phyloP scores from a whole-genome alignment of 2,797 vertebrate genomes.

The Microctenopoma steveboyesi region DNA sequence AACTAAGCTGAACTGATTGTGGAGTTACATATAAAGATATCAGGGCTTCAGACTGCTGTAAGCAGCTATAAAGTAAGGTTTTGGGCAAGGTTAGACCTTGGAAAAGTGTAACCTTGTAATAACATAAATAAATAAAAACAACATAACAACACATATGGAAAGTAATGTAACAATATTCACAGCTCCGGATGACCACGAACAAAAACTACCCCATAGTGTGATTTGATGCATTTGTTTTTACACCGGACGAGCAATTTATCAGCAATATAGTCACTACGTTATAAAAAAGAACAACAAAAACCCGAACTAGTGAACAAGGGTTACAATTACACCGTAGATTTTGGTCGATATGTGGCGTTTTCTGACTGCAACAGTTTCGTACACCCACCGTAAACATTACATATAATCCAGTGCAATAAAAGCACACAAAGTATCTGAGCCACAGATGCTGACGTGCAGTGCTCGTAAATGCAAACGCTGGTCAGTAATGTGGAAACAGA shows the following conservation, averaged over 20 bases:
- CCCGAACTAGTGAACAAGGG: not conserved
- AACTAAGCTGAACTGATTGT: not conserved
- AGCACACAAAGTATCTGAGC: not conserved
- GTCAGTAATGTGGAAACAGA: slow-evolving; percentile 17
- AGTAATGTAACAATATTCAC: not conserved
- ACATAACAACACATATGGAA: not conserved
- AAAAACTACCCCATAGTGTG: not conserved
- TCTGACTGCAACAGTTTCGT: slow-evolving; percentile 16
- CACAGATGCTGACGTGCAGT: not conserved
- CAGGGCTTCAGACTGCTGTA: not conserved
- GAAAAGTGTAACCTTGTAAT: too few relatives aligned
- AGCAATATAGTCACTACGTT: not conserved
- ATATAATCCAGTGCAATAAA: not conserved
- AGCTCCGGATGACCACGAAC: too few relatives aligned
- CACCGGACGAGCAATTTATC: too few relatives aligned
- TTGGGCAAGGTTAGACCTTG: not conserved
- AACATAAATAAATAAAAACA: not conserved
- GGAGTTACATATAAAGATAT: not conserved
- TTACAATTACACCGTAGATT: not conserved
- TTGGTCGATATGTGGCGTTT: not conserved
- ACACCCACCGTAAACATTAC: slow-evolving; percentile 2
- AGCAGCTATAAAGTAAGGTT: too few relatives aligned
- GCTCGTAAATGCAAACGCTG: not conserved
- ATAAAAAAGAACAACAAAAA: not conserved
- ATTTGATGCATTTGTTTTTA: not conserved